Conservation (phyloP, 2,113 vertebrate genomes). For the Chlamydotis undulata region DNA sequence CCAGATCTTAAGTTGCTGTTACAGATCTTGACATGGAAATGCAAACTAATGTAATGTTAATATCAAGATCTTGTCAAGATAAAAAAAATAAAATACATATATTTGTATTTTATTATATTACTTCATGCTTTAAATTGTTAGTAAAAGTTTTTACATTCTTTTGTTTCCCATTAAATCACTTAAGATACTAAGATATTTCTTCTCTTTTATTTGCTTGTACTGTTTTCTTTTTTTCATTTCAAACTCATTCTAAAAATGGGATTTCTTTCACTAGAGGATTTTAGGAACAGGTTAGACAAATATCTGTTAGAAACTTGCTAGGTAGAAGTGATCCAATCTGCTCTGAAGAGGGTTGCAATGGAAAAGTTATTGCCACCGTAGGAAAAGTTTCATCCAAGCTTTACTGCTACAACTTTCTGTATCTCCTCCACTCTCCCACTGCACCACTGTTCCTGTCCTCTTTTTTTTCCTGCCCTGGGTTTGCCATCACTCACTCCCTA, state of each 20-base stretch:
- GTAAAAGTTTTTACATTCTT: not conserved
- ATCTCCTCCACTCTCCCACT: not conserved
- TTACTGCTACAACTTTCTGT: not conserved
- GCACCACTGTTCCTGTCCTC: not conserved
- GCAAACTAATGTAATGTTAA: not conserved
- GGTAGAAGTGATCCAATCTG: not conserved
- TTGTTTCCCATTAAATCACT: not conserved
- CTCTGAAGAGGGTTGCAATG: not conserved
- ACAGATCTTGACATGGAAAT: not conserved
- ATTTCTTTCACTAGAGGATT: not conserved
- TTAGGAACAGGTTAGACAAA: not conserved
- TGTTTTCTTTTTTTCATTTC: not conserved
- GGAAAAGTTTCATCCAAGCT: not conserved
- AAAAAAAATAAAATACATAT: not conserved
- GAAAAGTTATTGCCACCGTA: not conserved
- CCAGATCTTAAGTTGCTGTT: not conserved
- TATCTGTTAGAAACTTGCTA: not conserved
- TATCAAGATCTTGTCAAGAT: not conserved
- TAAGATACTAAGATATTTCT: not conserved
- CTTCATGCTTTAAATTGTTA: not conserved
- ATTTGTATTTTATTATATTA: not conserved
- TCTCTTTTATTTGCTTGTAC: not conserved
- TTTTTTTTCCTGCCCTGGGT: not conserved
- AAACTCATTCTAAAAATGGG: not conserved
- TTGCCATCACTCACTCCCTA: not conserved